Evolutionary conservation across 1,140 invertebrate species (phyloP).

Genomic region (Penaeus japonicus): DNA sequence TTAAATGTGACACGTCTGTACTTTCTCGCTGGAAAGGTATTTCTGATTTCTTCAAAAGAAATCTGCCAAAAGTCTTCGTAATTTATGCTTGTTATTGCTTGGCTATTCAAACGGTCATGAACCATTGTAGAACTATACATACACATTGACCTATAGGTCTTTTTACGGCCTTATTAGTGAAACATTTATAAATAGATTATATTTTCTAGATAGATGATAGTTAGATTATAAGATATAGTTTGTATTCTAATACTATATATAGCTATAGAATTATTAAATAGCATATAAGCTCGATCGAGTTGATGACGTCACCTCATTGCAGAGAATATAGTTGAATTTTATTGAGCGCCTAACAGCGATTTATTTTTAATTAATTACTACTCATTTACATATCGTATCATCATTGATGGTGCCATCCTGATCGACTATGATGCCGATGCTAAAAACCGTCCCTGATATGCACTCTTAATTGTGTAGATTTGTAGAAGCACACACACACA

Average conservation of each 20-base stretch:
- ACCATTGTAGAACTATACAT: neutral
- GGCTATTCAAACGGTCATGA: too few relatives aligned
- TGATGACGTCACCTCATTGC: neutral
- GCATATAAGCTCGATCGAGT: conserved; percentile 7
- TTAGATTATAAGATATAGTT: neutral
- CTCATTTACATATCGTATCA: neutral
- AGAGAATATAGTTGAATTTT: conserved; percentile 19
- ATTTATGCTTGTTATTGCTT: too few relatives aligned
- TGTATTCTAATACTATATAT: conserved; percentile 16
- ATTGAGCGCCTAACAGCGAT: neutral
- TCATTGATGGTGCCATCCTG: neutral
- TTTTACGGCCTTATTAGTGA: too few relatives aligned
- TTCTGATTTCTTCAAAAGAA: too few relatives aligned
- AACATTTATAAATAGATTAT: neutral
- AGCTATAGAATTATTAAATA: neutral
- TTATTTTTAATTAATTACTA: neutral
- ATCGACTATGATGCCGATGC: neutral
- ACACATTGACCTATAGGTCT: neutral
- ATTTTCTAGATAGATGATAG: conserved; percentile 7
- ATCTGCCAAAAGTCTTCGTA: too few relatives aligned
- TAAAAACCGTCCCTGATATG: neutral
- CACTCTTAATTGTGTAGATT: conserved; percentile 13
- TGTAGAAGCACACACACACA: too few relatives aligned
- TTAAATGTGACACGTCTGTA: too few relatives aligned
- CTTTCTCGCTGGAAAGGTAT: too few relatives aligned